Evolutionary conservation across 1,140 invertebrate genomes (phyloP), one percentile per base, ranked within the genome.

Genomic region (Melitaea cinxia): DNA sequence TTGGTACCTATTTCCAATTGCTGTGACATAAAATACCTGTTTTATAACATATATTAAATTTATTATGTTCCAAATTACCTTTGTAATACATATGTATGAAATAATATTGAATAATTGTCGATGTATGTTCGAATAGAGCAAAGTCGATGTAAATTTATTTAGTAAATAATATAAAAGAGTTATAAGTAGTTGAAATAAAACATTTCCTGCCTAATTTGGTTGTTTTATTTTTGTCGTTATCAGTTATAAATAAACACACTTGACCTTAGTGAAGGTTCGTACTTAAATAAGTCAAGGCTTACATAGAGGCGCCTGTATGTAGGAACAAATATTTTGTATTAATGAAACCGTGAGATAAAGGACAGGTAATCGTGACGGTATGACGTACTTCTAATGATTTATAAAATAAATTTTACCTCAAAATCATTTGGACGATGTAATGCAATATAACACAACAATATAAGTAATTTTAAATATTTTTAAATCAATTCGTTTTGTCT

Each of bases 251-350:
- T 26, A 50, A 50, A 55, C 37, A 55, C 14, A 33, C 30, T 30
- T n/a, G 37, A 23, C 33, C 19, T 55, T 0, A n/a, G 0, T 37
- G 53, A 37, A 55, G 53, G 37, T 45, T 58, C 45, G n/a, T 39
- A 15, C n/a, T 39, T 14, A 39, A 39, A 15, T 15, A 6, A 39
- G 37, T 39, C 37, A 15, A 39, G 37, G 37, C n/a, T n/a, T n/a
- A n/a, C n/a, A n/a, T n/a, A n/a, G n/a, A n/a, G n/a, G n/a, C 5
- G 12, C 14, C 37, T 14, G 10, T 39, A 15, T 39, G 14, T 39
- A 39, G 14, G 37, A 39, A 39, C 37, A 39, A 37, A 37, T 14
- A 37, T n/a, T 14, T n/a, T 39, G 37, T 15, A 15, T 15, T 14
- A 39, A 15, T 39, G 6, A 39, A 39, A 39, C 15, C 37, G 37